Conservation (phyloP, 2,113 vertebrate genomes). For the Pelvicachromis taeniatus region DNA sequence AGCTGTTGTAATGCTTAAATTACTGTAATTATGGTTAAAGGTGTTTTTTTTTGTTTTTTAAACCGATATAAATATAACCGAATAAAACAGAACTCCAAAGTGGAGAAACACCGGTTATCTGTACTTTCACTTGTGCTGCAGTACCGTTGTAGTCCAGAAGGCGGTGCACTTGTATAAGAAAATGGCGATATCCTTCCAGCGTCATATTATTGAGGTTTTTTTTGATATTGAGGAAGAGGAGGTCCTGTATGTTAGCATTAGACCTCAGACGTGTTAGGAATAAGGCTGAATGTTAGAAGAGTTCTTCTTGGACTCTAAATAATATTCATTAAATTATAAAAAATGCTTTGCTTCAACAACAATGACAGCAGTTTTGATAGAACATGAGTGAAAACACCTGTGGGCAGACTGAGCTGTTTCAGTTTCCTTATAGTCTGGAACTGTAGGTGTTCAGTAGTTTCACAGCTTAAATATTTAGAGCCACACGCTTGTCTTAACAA, state of each 20-base stretch:
- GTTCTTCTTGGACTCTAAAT: not conserved
- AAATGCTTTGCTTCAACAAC: not conserved
- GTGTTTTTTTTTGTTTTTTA: not conserved
- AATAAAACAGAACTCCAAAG: not conserved
- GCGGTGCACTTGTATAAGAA: not conserved
- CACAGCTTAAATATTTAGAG: not conserved
- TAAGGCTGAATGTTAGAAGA: not conserved
- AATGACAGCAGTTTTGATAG: accelerated
- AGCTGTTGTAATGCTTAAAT: not conserved
- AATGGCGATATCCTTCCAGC: not conserved
- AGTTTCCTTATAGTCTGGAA: not conserved
- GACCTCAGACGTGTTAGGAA: not conserved
- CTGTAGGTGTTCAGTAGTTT: accelerated
- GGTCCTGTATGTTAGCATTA: accelerated
- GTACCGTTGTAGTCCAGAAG: not conserved
- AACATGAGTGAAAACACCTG: not conserved
- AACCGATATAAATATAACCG: too few relatives aligned
- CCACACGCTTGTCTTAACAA: not conserved
- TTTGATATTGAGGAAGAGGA: not conserved
- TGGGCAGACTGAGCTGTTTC: not conserved
- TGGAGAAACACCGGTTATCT: not conserved
- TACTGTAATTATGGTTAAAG: not conserved
- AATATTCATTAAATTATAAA: not conserved
- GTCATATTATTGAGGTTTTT: not conserved
- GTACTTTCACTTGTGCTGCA: not conserved